Conservation (phyloP, 1,140 invertebrate species). For the Riptortus pedestris region DNA sequence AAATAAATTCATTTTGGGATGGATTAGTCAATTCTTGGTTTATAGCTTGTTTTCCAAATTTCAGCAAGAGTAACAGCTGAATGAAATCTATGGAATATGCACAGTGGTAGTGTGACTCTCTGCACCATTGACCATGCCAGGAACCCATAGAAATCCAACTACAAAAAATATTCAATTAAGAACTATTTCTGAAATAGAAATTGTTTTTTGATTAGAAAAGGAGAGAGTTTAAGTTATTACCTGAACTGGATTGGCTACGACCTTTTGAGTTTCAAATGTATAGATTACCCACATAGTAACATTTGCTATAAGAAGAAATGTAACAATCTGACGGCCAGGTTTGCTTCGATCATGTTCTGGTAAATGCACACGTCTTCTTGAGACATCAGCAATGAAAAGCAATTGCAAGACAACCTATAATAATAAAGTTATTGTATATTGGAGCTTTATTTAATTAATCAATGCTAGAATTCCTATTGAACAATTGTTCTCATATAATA, state of each 20-base stretch:
- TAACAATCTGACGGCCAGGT: constrained; percentile 88
- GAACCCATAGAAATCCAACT: constrained; percentile 87
- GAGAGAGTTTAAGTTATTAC: constrained; percentile 26
- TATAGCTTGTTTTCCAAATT: constrained; percentile 97
- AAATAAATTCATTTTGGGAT: neutral
- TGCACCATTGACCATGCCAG: constrained; percentile 90
- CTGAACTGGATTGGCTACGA: constrained; percentile 72
- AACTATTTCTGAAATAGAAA: neutral
- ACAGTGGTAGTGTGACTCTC: constrained; percentile 82
- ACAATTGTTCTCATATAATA: too few species aligned
- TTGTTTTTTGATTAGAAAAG: neutral
- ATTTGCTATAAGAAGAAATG: constrained; percentile 89
- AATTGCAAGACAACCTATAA: constrained; percentile 75
- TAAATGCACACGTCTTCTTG: constrained; percentile 75
- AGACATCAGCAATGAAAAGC: constrained; percentile 89
- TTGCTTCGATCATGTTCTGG: constrained; percentile 86
- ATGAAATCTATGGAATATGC: constrained; percentile 95
- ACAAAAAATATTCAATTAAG: constrained; percentile 35
- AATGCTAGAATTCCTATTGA: too few species aligned
- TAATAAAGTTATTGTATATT: neutral
- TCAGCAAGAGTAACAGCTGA: constrained; percentile 92
- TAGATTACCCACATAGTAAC: constrained; percentile 91
- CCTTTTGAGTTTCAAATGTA: constrained; percentile 91
- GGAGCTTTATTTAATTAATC: too few species aligned
- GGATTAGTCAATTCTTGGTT: constrained; percentile 59